phyloP scores from a whole-genome alignment of 2,113 vertebrate species.

The Euleptes europaea region DNA sequence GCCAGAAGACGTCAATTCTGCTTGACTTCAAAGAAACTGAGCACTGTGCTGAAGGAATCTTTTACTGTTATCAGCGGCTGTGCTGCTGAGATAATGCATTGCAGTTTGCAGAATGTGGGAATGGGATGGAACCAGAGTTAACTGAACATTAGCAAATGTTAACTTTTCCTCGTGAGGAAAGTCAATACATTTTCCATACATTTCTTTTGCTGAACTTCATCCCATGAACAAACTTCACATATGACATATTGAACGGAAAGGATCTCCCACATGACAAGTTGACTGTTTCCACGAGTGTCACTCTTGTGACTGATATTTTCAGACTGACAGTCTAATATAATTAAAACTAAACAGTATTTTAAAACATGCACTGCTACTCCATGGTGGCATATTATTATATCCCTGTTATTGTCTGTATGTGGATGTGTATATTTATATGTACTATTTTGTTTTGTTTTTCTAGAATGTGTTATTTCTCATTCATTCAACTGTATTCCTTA shows the following conservation, averaged over 20 bases:
- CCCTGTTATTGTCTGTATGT: neutral
- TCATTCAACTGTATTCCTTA: constrained; percentile 14
- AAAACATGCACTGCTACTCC: neutral
- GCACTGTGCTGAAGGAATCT: neutral
- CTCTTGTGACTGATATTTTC: neutral
- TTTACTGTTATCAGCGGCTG: neutral
- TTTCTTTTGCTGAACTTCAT: neutral
- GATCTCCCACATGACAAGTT: neutral
- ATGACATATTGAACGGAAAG: neutral
- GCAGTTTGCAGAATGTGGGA: neutral
- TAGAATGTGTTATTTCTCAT: neutral
- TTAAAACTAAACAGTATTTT: neutral
- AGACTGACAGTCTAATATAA: neutral
- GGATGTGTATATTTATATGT: constrained; percentile 8
- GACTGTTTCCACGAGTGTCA: neutral
- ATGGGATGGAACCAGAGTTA: neutral
- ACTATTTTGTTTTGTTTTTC: neutral
- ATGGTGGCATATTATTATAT: neutral
- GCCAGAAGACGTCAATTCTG: rapidly evolving
- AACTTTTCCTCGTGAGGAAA: neutral
- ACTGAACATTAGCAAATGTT: constrained; percentile 11
- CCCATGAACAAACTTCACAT: neutral
- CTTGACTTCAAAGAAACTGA: neutral
- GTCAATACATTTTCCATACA: neutral
- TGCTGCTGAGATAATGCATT: neutral